phyloP scores from a whole-genome alignment of 2,888 invertebrate species.

The Cryptops parisi region DNA sequence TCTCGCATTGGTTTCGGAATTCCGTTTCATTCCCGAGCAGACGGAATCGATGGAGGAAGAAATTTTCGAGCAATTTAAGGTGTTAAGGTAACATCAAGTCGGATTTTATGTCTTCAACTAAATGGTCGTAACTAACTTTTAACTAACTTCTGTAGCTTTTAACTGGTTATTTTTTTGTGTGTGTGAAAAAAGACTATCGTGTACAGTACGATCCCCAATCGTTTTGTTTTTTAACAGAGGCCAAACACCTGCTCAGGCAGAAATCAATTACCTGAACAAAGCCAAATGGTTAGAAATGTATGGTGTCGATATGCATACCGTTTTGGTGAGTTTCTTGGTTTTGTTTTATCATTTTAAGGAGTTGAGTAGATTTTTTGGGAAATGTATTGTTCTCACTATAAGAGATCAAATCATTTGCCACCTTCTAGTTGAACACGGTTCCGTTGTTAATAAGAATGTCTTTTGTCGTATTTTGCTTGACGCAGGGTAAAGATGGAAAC shows the following conservation, averaged over 20 bases:
- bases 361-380: too few species aligned
- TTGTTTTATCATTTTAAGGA: too few species aligned
- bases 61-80: constrained; percentile 81
- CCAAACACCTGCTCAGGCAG: constrained; percentile 86
- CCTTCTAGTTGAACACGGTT: too few species aligned
- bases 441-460: too few species aligned
- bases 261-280: constrained; percentile 86
- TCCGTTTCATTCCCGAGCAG: constrained; percentile 91
- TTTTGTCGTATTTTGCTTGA: neutral
- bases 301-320: constrained; percentile 97
- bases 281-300: constrained; percentile 98
- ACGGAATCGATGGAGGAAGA: constrained; percentile 92
- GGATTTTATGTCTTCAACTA: constrained; percentile 12
- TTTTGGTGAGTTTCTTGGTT: constrained; percentile 43
- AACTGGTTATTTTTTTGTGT: too few species aligned
- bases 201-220: too few species aligned
- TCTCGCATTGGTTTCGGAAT: constrained; percentile 95
- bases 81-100: constrained; percentile 52
- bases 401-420: too few species aligned
- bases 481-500: constrained; percentile 84
- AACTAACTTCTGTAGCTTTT: too few species aligned
- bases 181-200: too few species aligned
- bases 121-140: neutral
- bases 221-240: constrained; percentile 44
- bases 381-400: too few species aligned